Conservation (phyloP, 2,113 vertebrate genomes). For the Halcyon malimbica region DNA sequence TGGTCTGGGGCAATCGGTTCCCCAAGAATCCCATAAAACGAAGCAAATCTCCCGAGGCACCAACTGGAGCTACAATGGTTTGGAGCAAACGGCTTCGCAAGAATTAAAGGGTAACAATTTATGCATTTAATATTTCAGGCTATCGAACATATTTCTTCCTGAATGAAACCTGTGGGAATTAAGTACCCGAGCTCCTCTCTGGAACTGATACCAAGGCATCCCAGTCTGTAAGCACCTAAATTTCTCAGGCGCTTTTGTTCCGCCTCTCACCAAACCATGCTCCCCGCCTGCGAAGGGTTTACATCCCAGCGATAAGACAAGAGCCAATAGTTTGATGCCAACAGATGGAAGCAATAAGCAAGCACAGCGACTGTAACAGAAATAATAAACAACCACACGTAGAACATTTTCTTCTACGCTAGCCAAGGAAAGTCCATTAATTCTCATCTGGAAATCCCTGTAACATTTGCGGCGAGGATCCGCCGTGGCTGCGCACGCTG, state of each 20-base stretch:
- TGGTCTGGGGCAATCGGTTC: neutral
- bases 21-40: neutral
- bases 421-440: constrained; percentile 63
- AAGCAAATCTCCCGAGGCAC: neutral
- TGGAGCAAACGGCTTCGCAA: neutral
- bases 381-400: constrained; percentile 41
- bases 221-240: neutral
- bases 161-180: neutral
- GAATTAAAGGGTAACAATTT: neutral
- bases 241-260: neutral
- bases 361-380: constrained; percentile 52
- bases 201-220: neutral
- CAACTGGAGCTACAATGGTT: neutral
- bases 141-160: neutral
- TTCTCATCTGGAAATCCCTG: constrained; percentile 64
- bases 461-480: neutral
- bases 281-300: neutral
- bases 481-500: neutral
- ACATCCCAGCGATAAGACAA: neutral
- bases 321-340: constrained; percentile 52
- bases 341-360: constrained; percentile 64
- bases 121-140: neutral
- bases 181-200: neutral
- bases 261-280: neutral
- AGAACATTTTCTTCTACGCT: constrained; percentile 21